Evolutionary conservation across 2,888 invertebrate genomes (phyloP), one percentile per base, ranked within the genome.

Genomic region (Drosophila conformis): DNA sequence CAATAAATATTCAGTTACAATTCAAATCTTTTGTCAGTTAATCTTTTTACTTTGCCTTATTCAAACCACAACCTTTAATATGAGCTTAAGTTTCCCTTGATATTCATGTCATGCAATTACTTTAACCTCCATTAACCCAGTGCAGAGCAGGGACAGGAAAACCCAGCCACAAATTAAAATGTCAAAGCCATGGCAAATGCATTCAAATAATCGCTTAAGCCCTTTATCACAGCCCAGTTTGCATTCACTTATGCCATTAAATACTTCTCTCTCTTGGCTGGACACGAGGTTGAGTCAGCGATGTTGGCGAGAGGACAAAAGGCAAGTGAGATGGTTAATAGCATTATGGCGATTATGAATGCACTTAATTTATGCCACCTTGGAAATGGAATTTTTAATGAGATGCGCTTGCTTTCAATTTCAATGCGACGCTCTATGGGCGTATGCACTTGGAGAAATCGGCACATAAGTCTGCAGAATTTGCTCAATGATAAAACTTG

Each of bases 281-380:
- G 40, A 10, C 38, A 27, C n/a, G 42, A 35, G 65, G 10, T 54
- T 33, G 52, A 69, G 53, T 59, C 72, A 52, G 42, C 27, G 27
- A 13, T 29, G 56, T 27, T 49, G 49, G 62, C 38, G 49, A 36
- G 15, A n/a, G 59, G 64, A 11, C 63, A 68, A 61, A 61, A 61
- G 67, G 49, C 57, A 38, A 46, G 65, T 31, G 67, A 69, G 69
- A 71, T 69, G 60, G 72, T 78, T 78, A 78, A 78, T 78, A 66
- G 75, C 72, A 72, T 78, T 78, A 78, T 78, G 51, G 67, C 56
- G 72, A 67, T 76, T 67, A 58, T 73, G 63, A 73, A 58, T 73
- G 67, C 66, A 66, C 64, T 76, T 78, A 65, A 79, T 78, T 79
- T 76, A 78, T 78, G 78, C 66, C 78, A 78, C 76, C 78, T 79